Evolutionary conservation across 1,140 invertebrate species (phyloP), one percentile per base, ranked within the genome.

Genomic region (Macrosteles quadrilineatus): DNA sequence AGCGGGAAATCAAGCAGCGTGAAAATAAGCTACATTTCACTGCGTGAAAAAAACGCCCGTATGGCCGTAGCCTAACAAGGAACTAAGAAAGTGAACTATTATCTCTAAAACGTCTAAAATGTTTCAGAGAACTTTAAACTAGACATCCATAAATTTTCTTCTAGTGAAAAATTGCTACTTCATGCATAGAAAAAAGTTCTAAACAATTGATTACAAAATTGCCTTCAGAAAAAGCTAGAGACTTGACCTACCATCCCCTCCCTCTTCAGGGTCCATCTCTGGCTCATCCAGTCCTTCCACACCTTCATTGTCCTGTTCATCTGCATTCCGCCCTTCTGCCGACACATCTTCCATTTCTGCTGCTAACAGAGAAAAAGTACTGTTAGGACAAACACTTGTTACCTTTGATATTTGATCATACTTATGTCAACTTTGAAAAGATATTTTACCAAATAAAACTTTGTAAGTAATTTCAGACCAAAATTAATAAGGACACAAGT

Each of bases 201-300:
- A 62, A 23, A 25, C 14, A 25, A 17, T 3, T n/a, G 3, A 57
- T 50, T 17, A 50, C 47, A 68, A 68, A 11, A 57, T 21, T 25
- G 2, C 17, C 27, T 29, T 11, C 4, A 47, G 9, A 30, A 29
- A 12, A 31, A n/a, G 40, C 4, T 9, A 25, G 32, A 11, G 11
- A 19, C 17, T 23, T 9, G 25, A 27, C 17, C 47, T 59, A 69
- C 66, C 71, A 64, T 70, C 71, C 17, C 68, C 67, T 19, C 64
- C 65, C n/a, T 73, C 70, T 23, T 72, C 63, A 25, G 59, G 43
- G 14, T 69, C 66, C 43, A 59, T 62, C 69, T 71, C 73, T 31
- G 63, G 66, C 31, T 69, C 55, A 36, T 73, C 71, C 32, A 64
- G 32, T 19, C 45, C 50, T 53, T 11, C 47, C 6, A 19, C 47